These are phyloP conservation scores for Alectoris magna DNA, from an alignment of 2,797 vertebrate species.

Conservation along the genomic window DNA sequence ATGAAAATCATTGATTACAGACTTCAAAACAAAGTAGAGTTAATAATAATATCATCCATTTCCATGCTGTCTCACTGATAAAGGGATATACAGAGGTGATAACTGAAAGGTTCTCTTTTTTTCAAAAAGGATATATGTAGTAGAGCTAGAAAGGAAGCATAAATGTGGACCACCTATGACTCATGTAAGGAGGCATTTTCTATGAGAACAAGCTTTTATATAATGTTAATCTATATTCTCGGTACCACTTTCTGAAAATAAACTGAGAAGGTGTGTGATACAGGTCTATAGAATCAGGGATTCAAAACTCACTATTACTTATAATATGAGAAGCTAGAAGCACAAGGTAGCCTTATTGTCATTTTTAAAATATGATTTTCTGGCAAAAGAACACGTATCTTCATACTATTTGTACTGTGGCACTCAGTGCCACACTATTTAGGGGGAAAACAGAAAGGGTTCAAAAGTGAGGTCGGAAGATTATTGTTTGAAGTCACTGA, in stretches of 20 bases:
- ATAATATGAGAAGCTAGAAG: background rate
- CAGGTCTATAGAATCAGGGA: background rate
- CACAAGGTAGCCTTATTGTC: background rate
- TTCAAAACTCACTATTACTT: background rate
- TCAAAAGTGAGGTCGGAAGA: background rate
- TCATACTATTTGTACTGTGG: background rate
- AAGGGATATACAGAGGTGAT: background rate
- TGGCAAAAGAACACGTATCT: background rate
- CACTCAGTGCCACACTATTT: background rate
- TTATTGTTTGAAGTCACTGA: background rate
- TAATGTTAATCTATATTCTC: background rate
- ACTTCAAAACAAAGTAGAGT: background rate
- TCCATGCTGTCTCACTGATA: background rate
- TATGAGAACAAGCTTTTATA: background rate
- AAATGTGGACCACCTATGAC: background rate
- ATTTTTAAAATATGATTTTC: background rate
- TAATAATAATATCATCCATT: background rate
- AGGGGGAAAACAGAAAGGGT: background rate
- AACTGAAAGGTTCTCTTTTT: too few species aligned
- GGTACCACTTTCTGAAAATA: background rate
- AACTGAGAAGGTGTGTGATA: background rate
- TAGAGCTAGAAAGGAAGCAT: background rate
- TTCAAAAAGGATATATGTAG: background rate
- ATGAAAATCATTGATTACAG: background rate
- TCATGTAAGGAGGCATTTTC: accelerated